phyloP scores from a whole-genome alignment of 92 coral and sea anemone genomes.

The Palythoa caribaeorum region DNA sequence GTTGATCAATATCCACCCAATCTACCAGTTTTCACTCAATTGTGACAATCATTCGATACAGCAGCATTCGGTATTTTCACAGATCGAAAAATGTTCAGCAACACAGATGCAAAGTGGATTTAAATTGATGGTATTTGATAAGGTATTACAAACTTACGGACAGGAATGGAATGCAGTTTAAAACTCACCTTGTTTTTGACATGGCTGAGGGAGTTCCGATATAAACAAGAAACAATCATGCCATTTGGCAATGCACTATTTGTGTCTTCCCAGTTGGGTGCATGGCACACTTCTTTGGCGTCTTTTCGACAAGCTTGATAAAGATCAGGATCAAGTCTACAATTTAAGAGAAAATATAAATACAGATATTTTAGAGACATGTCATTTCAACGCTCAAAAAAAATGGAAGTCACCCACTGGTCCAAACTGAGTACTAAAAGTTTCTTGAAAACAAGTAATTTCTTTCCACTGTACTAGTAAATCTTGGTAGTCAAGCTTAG shows the following conservation, averaged over 20 bases:
- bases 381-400: neutral
- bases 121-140: too few relatives aligned
- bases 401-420: too few relatives aligned
- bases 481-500: neutral
- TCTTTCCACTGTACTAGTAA: too few relatives aligned
- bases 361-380: neutral
- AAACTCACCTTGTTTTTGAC: constrained; percentile 21
- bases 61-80: too few relatives aligned
- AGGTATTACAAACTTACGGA: too few relatives aligned
- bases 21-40: too few relatives aligned
- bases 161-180: neutral
- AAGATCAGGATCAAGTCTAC: constrained; percentile 85
- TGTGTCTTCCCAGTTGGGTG: constrained; percentile 58
- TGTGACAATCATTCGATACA: too few relatives aligned
- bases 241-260: constrained; percentile 78
- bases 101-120: too few relatives aligned
- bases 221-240: constrained; percentile 86
- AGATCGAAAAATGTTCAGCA: too few relatives aligned
- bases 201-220: constrained; percentile 73
- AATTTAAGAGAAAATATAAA: neutral
- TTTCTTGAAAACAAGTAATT: too few relatives aligned
- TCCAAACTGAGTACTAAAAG: too few relatives aligned
- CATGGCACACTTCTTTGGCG: constrained; percentile 74
- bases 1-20: too few relatives aligned
- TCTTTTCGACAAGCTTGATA: constrained; percentile 79